phyloP scores from a whole-genome alignment of 2,888 invertebrate genomes.

The Chymomyza caudatula region DNA sequence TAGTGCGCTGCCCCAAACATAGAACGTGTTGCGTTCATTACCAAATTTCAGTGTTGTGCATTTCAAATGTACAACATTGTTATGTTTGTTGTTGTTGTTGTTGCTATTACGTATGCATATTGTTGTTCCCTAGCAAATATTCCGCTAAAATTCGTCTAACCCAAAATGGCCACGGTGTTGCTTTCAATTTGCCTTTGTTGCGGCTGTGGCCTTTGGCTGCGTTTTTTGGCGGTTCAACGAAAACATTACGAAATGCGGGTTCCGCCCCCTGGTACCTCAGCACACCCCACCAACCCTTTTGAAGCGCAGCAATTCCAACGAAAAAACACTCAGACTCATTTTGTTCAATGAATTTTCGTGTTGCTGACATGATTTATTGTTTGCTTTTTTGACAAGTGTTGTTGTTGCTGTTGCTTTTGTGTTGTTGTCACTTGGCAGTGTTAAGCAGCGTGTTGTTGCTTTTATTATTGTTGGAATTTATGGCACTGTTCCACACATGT shows the following conservation, averaged over 20 bases:
- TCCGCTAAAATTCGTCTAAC: slow-evolving; percentile 24
- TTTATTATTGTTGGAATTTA: slow-evolving; percentile 25
- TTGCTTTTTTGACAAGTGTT: slow-evolving; percentile 56
- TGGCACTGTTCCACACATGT: neutral
- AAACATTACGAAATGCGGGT: slow-evolving; percentile 43
- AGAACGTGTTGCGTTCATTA: too few relatives aligned
- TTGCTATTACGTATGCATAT: too few relatives aligned
- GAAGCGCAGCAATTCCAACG: slow-evolving; percentile 22
- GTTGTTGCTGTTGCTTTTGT: slow-evolving; percentile 22
- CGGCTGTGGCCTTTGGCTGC: slow-evolving; percentile 18
- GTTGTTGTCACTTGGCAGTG: slow-evolving; percentile 36
- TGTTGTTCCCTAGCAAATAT: slow-evolving; percentile 16
- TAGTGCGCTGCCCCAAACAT: too few relatives aligned
- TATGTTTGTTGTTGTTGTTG: slow-evolving; percentile 2
- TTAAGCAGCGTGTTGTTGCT: slow-evolving; percentile 12
- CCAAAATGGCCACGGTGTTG: slow-evolving; percentile 7
- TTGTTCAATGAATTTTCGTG: slow-evolving; percentile 34
- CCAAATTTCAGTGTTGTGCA: too few relatives aligned
- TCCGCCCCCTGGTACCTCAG: slow-evolving; percentile 11
- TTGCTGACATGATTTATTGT: slow-evolving; percentile 59
- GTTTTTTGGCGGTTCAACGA: neutral
- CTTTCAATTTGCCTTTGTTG: slow-evolving; percentile 33
- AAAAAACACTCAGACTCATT: slow-evolving; percentile 21
- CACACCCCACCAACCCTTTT: slow-evolving; percentile 7
- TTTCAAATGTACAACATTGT: too few relatives aligned